Percentiles rank a stretch among this genome's conserved stretches.
Evolutionary conservation across 2,113 vertebrate species (phyloP).

Genomic region (Ivindomyrus marchei): DNA sequence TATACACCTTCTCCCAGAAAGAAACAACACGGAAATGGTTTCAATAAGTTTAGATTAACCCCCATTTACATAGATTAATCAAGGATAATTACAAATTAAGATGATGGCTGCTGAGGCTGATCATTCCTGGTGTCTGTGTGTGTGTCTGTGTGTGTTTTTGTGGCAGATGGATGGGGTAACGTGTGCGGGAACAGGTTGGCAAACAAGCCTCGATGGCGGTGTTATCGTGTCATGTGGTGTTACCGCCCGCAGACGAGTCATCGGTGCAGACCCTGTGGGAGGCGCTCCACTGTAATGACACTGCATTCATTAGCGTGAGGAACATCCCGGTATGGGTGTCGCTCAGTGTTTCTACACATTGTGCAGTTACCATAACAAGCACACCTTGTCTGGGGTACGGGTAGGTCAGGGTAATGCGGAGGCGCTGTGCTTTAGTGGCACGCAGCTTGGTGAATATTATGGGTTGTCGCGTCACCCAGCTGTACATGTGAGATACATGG

Average conservation of each 20-base stretch:
- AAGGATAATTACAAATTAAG: constrained; percentile 52
- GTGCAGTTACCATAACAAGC: not conserved
- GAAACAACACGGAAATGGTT: constrained; percentile 40
- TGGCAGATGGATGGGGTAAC: constrained; percentile 9
- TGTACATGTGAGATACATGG: not conserved
- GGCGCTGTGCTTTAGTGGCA: not conserved
- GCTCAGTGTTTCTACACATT: not conserved
- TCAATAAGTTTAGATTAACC: constrained; percentile 55
- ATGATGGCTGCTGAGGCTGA: constrained; percentile 46
- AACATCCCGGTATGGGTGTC: not conserved
- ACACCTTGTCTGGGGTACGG: not conserved
- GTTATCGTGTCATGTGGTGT: constrained; percentile 27
- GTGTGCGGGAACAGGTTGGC: constrained; percentile 15
- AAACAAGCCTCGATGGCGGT: constrained; percentile 16
- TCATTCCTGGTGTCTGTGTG: constrained; percentile 22
- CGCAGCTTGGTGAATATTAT: not conserved
- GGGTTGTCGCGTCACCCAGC: not conserved
- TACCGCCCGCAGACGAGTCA: constrained; percentile 25
- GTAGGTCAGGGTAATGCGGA: not conserved
- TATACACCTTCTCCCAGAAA: constrained; percentile 41
- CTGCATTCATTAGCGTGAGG: not conserved
- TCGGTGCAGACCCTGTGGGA: not conserved
- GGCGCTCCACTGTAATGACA: not conserved
- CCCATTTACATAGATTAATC: constrained; percentile 61
- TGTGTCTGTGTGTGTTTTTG: constrained; percentile 16